Base-by-base conservation (phyloP, 1,140 invertebrate species). In the Tetragnatha versicolor region DNA sequence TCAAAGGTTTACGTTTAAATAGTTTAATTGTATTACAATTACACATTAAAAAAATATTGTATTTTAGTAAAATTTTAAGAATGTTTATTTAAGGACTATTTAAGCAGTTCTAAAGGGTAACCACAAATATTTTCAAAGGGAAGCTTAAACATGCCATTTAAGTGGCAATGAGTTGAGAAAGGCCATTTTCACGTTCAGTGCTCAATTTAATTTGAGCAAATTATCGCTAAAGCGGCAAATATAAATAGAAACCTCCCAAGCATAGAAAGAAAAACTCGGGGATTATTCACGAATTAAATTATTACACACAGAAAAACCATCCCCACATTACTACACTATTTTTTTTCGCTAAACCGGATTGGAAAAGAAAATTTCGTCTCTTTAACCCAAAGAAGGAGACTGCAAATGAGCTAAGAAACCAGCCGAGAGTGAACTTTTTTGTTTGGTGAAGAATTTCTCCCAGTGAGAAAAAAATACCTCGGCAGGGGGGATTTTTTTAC, bases 211-310 rank as follows among this genome's bases (percentile, higher is more conserved):
- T 68, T 68, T 47, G n/a, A 68, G 51, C 65, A 68, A 68, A 68
- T 68, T 47, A 68, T 49, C 47, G 29, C 51, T 65, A 65, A 65
- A 51, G 65, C 65, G 47, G 65, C 29, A 33, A 22, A 42, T 49
- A 68, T 68, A 68, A 68, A 68, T 68, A 47, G 65, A 51, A 68
- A 51, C 51, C 42, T 45, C 37, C 61, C n/a, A 65, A 33, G 39
- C 55, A 42, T 29, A 68, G 39, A 60, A 60, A 29, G 27, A 73
- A 14, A 73, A 53, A 14, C 7, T 39, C 20, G 37, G 72, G 42
- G 60, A 66, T 77, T 77, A 65, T 58, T 37, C 61, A 20, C 60
- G 73, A 77, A 77, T 77, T 77, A 77, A 77, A 77, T 77, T 77
- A 77, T 77, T 77, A 77, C 45, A 65, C 29, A 61, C 35, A 75